Evolutionary conservation across 1,140 invertebrate genomes (phyloP), one percentile per base, ranked within the genome.

Genomic region (Melitaea cinxia): DNA sequence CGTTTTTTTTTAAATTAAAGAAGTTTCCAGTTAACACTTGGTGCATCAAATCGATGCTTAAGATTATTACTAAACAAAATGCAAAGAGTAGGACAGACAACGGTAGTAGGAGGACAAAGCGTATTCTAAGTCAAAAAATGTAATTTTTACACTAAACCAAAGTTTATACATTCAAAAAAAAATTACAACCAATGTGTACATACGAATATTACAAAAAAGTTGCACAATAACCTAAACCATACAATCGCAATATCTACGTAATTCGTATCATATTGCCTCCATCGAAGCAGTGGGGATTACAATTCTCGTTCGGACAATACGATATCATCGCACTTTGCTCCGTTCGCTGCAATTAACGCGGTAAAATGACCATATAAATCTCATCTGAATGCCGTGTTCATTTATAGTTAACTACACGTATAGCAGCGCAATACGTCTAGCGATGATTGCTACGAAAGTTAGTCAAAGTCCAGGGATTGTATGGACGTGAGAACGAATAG

Each of bases 351-450:
- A 88, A 90, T 90, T 88, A 90, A 85, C 83, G 79, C 75, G 77
- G 75, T 75, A 87, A 81, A 88, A 88, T 86, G 80, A 84, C 82
- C 83, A 82, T 78, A 88, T 90, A 90, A 90, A 90, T 88, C 81
- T 85, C 77, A 76, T 64, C 71, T 78, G 79, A 87, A 83, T 80
- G 73, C 77, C 75, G 70, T 73, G 77, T 77, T 82, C 78, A 77
- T 83, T 81, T 77, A 81, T 67, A 72, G 62, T 57, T 62, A 66
- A 47, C 67, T 61, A 56, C 60, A 71, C 47, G 30, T 73, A 68
- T 42, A 69, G 65, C 61, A 33, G 52, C 52, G 58, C 42, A 50
- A 65, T 56, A 66, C 61, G 65, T 65, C 53, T 58, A 35, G 59
- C 58, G 65, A 60, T 68, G 56, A 60, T 61, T 65, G 15, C 42